A percentile compares a stretch with the other conserved stretches of the same genome.
These are phyloP conservation scores for Bradysia coprophila DNA, from an alignment of 1,140 invertebrate species.

Conservation along the genomic window DNA sequence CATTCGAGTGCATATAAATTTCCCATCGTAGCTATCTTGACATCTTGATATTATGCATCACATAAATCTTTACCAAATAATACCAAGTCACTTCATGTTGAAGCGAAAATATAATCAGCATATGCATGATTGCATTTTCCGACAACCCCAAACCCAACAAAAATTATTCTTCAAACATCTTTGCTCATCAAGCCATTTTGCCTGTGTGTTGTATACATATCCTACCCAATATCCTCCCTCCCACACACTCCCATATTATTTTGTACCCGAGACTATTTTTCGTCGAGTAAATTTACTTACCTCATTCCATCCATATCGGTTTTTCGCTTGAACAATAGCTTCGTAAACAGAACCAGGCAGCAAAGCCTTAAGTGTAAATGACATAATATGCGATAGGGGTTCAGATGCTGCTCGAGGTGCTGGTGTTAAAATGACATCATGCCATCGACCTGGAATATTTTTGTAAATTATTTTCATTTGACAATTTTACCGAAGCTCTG, in stretches of 20 bases:
- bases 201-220: too few species aligned
- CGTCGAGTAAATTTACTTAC: conserved; percentile 17
- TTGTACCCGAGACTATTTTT: background rate
- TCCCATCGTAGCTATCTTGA: too few species aligned
- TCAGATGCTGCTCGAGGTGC: conserved; percentile 22
- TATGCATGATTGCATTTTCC: background rate
- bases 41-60: too few species aligned
- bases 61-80: too few species aligned
- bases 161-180: too few species aligned
- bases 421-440: conserved; percentile 30
- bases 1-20: too few species aligned
- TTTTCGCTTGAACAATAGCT: conserved; percentile 48
- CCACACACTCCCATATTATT: background rate
- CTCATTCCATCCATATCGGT: conserved; percentile 52
- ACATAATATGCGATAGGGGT: conserved; percentile 30
- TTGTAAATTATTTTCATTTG: too few species aligned
- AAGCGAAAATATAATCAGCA: too few species aligned
- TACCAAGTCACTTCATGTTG: too few species aligned
- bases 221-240: background rate
- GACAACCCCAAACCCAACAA: background rate
- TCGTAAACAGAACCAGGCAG: conserved; percentile 43
- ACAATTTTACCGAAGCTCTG: too few species aligned
- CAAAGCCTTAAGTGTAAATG: conserved; percentile 32
- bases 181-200: too few species aligned
- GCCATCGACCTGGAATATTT: conserved; percentile 58